These are phyloP conservation scores for Vollenhovia emeryi DNA, from an alignment of 1,140 invertebrate genomes.

Conservation along the genomic window DNA sequence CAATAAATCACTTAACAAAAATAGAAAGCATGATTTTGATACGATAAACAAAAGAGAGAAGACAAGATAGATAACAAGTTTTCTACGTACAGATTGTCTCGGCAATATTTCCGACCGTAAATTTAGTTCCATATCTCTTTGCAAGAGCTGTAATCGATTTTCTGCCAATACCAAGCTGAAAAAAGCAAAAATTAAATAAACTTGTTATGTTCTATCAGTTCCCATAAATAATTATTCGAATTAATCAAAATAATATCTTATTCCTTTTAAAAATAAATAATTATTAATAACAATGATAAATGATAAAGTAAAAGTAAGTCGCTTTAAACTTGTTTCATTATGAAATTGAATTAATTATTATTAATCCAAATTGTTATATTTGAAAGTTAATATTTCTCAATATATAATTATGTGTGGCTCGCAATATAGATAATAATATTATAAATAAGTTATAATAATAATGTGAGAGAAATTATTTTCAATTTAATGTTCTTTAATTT, in stretches of 20 bases:
- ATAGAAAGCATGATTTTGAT: not conserved
- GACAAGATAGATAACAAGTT: not conserved
- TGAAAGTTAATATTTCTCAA: not conserved
- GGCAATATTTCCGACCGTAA: not conserved
- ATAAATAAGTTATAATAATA: not conserved
- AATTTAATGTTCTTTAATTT: not conserved
- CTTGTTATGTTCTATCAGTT: not conserved
- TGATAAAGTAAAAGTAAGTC: not conserved
- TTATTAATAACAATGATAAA: not conserved
- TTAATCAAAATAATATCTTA: not conserved
- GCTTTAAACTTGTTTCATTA: not conserved
- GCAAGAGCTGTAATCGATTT: not conserved
- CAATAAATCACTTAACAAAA: not conserved
- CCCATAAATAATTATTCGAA: not conserved
- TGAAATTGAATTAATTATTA: not conserved
- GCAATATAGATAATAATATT: not conserved
- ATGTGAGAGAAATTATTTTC: not conserved
- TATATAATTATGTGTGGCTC: not conserved
- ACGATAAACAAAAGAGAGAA: not conserved
- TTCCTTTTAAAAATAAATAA: constrained; percentile 9
- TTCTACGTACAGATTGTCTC: not conserved
- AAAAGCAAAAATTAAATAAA: not conserved
- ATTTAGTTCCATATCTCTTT: not conserved
- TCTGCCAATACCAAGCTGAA: not conserved
- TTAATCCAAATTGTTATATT: not conserved